A percentile compares a stretch with the other conserved stretches of the same genome.
Conservation (phyloP, 1,140 invertebrate genomes). For the Drosophila kepulauana region DNA sequence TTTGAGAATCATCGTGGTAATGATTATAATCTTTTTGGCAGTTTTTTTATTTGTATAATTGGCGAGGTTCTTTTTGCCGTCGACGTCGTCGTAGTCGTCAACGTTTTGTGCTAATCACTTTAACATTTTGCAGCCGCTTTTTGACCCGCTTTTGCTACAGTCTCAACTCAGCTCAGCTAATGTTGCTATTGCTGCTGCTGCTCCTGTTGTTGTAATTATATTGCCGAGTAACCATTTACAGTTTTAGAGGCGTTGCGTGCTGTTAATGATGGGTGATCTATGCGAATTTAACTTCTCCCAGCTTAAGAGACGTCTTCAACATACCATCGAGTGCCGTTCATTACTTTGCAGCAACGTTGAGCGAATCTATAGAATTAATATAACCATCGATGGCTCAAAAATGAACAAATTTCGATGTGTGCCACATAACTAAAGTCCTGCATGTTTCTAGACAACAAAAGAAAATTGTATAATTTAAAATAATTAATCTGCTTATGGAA, state of each 20-base stretch:
- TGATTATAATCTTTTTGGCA: slow-evolving; percentile 75
- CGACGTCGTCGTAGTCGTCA: slow-evolving; percentile 3
- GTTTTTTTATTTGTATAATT: slow-evolving; percentile 73
- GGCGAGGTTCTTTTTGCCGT: slow-evolving; percentile 35
- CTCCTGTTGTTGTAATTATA: slow-evolving; percentile 44
- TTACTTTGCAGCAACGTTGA: background rate
- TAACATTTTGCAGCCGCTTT: slow-evolving; percentile 75
- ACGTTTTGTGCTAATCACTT: slow-evolving; percentile 77
- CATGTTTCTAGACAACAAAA: no score
- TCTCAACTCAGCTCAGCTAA: slow-evolving; percentile 17
- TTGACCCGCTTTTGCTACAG: slow-evolving; percentile 71
- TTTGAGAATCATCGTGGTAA: slow-evolving; percentile 26
- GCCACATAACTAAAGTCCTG: no score
- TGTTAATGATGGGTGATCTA: slow-evolving; percentile 68
- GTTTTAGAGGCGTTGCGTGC: slow-evolving; percentile 74
- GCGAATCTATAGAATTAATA: background rate
- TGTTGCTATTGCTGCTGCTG: background rate
- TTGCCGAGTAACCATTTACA: slow-evolving; percentile 73
- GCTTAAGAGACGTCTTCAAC: slow-evolving; percentile 51
- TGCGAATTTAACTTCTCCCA: slow-evolving; percentile 45
- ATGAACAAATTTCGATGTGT: no score
- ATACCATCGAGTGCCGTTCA: slow-evolving; percentile 39
- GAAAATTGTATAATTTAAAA: no score
- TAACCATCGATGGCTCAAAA: no score
- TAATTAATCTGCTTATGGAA: no score